Evolutionary conservation across 2,113 vertebrate species (phyloP).

Genomic region (Hypocryptadius cinnamomeus): DNA sequence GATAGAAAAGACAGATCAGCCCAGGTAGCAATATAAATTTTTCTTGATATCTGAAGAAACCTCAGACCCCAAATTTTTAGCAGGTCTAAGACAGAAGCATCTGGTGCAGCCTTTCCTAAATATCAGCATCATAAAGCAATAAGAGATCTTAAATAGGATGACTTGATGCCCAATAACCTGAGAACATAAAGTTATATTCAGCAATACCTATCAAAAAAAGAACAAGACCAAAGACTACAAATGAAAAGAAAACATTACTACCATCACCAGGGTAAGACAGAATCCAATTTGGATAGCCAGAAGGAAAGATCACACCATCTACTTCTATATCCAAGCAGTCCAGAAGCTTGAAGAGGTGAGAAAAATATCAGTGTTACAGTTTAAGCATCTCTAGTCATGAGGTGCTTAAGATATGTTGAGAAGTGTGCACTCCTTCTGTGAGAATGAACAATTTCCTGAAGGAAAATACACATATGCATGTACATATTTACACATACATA

Average conservation of each 20-base stretch:
- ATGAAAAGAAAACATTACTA: neutral
- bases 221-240: neutral
- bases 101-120: neutral
- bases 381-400: neutral
- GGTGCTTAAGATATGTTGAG: neutral
- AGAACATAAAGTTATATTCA: neutral
- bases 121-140: neutral
- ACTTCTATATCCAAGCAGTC: neutral
- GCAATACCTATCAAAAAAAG: neutral
- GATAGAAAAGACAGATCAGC: neutral
- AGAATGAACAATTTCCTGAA: neutral
- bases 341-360: neutral
- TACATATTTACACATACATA: neutral
- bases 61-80: neutral
- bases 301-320: neutral
- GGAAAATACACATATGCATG: neutral
- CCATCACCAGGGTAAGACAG: neutral
- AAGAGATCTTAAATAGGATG: neutral
- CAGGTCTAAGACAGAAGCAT: neutral
- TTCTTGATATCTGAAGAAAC: neutral
- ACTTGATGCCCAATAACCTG: neutral
- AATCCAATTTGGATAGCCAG: neutral
- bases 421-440: neutral
- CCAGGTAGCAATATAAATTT: neutral
- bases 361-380: neutral